phyloP scores from a whole-genome alignment of 2,797 vertebrate genomes.

The Coreius guichenoti region DNA sequence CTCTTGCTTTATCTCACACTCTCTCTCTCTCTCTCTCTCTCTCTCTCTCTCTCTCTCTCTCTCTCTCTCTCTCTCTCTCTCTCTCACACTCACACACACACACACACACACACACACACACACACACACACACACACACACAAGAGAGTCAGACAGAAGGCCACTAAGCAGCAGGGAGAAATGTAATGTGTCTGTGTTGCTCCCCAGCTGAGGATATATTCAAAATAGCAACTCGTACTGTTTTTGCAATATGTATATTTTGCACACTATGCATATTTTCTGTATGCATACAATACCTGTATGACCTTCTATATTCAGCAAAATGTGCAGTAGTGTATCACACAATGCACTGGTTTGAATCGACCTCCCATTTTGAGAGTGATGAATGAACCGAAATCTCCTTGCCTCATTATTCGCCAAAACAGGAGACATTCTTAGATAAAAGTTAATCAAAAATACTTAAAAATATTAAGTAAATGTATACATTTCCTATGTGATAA shows the following conservation, averaged over 20 bases:
- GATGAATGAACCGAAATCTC: neutral
- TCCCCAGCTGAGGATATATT: neutral
- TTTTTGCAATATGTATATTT: conserved; percentile 3
- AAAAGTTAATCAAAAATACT: neutral
- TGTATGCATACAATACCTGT: neutral
- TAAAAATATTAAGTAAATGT: neutral
- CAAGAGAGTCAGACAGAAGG: conserved; percentile 30
- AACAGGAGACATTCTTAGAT: neutral
- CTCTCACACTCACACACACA: too few relatives aligned
- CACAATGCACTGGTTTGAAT: neutral
- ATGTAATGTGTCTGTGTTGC: conserved; percentile 9
- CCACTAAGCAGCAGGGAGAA: conserved; percentile 18
- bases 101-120: conserved; percentile 15
- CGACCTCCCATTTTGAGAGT: neutral
- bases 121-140: conserved; percentile 32
- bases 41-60: too few relatives aligned
- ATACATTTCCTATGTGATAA: neutral
- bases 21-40: neutral
- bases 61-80: too few relatives aligned
- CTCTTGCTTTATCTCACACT: neutral
- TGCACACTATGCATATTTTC: neutral
- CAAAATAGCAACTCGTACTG: neutral
- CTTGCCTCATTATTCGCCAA: neutral
- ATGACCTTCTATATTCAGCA: neutral
- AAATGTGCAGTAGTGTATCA: neutral